Conservation (phyloP, 1,140 invertebrate species). For the Zaprionus taronus region DNA sequence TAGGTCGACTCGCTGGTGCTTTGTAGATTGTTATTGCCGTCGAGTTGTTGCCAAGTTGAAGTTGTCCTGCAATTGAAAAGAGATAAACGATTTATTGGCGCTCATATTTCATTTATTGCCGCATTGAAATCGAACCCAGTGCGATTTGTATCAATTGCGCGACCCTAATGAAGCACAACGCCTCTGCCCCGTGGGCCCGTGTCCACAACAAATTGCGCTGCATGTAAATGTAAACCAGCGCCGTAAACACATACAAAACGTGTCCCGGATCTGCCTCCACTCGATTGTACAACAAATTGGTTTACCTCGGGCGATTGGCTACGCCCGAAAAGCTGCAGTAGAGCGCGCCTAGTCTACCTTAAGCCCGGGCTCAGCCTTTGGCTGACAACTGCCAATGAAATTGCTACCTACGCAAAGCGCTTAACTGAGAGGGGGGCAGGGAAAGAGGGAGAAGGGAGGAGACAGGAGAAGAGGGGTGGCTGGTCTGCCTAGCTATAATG, state of each 20-base stretch:
- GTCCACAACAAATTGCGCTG: conserved; percentile 46
- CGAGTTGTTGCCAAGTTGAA: conserved; percentile 39
- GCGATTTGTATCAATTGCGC: conserved; percentile 72
- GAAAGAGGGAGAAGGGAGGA: not conserved
- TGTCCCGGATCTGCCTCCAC: not conserved
- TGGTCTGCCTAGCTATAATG: conserved; percentile 53
- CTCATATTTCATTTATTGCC: conserved; percentile 59
- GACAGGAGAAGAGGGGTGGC: conserved; percentile 5
- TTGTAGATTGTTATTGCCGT: conserved; percentile 23
- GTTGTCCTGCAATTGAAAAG: conserved; percentile 71
- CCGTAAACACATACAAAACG: conserved; percentile 66
- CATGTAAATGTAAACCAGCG: conserved; percentile 66
- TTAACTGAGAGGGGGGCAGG: not conserved
- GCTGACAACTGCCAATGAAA: conserved; percentile 61
- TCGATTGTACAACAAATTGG: conserved; percentile 38
- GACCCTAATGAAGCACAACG: conserved; percentile 66
- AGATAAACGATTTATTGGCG: conserved; percentile 62
- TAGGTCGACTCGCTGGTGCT: conserved; percentile 25
- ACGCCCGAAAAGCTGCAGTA: conserved; percentile 18
- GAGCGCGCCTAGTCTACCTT: not conserved
- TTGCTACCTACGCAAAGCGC: conserved; percentile 57
- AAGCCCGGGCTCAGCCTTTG: conserved; percentile 26
- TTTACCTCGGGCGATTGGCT: conserved; percentile 58
- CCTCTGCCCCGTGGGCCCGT: not conserved
- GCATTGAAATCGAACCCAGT: conserved; percentile 35